Base-by-base conservation (phyloP, 1,140 invertebrate genomes). In the Drosophila ficusphila region DNA sequence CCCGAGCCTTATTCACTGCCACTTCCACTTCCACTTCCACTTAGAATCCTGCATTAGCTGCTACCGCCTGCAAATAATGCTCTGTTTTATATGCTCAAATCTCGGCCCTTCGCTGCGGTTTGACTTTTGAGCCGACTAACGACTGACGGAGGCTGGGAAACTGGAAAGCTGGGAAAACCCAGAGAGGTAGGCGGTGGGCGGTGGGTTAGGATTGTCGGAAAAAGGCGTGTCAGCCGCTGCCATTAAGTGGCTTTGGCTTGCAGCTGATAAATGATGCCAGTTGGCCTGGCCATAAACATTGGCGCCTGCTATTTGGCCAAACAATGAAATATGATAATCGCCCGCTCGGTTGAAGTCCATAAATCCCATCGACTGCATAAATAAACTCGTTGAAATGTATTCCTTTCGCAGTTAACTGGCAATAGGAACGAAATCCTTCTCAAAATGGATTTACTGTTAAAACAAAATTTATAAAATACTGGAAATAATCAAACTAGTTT, bases 281-380 rank as follows among this genome's bases (percentile, higher is more conserved):
- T 64, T 73, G 64, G 52, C 33, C 57, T 21, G 68, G 57, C 49
- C 42, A 73, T 74, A 64, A 64, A 74, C 69, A 73, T 54, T 72
- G 52, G 68, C 23, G 42, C 38, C 47, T 61, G 39, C 62, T 62
- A 51, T 67, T 33, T 42, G 46, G 64, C 46, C 61, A 68, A 67
- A 67, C 64, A 74, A 74, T 74, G 70, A 74, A 74, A 65, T 75
- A 75, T 67, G 70, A 75, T 67, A 75, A 74, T 73, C 69, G 47
- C 56, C 16, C n/a, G 29, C 5, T 44, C 19, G 34, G 33, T 25
- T 34, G 29, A 47, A 34, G 41, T 73, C 56, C 56, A 73, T 73
- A 73, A 53, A 73, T 73, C 68, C 54, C n/a, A 61, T 52, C 25
- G 56, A 11, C 41, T 51, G 65, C 64, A 67, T 68, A 68, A 52